phyloP scores from a whole-genome alignment of 2,113 vertebrate genomes.

The Chloropsis cyanopogon region DNA sequence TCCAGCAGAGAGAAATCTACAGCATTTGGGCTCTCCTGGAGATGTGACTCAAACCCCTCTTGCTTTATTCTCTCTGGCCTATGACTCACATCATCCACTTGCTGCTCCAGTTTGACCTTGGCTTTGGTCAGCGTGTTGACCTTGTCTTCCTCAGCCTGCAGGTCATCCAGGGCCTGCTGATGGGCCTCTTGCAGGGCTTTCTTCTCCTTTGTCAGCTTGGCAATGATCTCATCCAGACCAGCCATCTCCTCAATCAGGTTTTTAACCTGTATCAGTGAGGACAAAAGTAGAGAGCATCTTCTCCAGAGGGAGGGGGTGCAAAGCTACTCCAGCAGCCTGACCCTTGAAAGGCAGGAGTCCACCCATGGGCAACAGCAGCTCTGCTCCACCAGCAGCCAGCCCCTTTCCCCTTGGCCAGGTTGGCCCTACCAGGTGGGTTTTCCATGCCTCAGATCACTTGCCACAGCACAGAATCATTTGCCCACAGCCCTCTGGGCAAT shows the following conservation, averaged over 20 bases:
- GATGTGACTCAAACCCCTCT: background rate
- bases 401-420: background rate
- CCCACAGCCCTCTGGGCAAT: background rate
- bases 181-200: slow-evolving; percentile 90
- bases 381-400: background rate
- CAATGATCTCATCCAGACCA: slow-evolving; percentile 84
- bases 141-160: slow-evolving; percentile 92
- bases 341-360: background rate
- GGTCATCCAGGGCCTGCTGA: slow-evolving; percentile 89
- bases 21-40: background rate
- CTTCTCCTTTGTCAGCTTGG: slow-evolving; percentile 89
- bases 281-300: background rate
- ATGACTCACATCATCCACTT: slow-evolving; percentile 90
- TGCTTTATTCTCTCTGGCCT: background rate
- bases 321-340: background rate
- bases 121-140: slow-evolving; percentile 88
- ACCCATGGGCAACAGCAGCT: background rate
- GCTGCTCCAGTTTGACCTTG: slow-evolving; percentile 91
- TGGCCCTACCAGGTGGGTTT: background rate
- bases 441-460: background rate
- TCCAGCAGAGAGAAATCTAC: too few species aligned
- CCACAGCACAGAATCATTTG: background rate
- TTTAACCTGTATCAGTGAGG: slow-evolving; percentile 79
- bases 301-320: background rate
- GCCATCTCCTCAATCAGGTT: slow-evolving; percentile 94